Base-by-base conservation (phyloP, 1,140 invertebrate species). In the Cotesia glomerata region DNA sequence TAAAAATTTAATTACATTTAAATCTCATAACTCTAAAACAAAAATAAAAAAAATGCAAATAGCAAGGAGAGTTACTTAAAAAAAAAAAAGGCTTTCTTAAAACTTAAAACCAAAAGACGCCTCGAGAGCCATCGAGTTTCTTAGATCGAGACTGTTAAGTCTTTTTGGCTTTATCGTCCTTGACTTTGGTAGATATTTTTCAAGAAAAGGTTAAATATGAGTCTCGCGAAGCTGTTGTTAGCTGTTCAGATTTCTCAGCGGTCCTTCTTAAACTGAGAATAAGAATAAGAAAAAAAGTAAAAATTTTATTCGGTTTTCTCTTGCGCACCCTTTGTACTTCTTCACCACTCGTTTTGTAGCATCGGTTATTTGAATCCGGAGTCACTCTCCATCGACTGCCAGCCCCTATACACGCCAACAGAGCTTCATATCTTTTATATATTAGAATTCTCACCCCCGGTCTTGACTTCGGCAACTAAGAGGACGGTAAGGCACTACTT, bases 161-260 rank as follows among this genome's bases (percentile, higher is more conserved):
- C 39, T 45, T 45, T 0, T 45, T 45, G 39, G 7, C 39, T 45
- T 45, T 45, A 45, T 45, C 39, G 39, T 45, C 11, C 39, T 45
- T 45, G 77, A 77, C 71, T 78, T 82, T 78, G 78, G 78, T 84
- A 85, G 83, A 84, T 80, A 83, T 76, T 35, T 80, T 80, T 82
- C 81, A 83, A 85, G 84, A 82, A 85, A 86, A 85, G 84, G 84
- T 86, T 85, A 85, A 86, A 85, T 85, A 86, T 85, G 84, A 83
- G 79, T 80, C 77, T 72, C 73, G 78, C 68, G 18, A 59, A 76
- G 74, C 77, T 77, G 78, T 84, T 86, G 85, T 86, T 86, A 80
- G 84, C 85, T 83, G 84, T 86, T 85, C 80, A 85, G 85, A 86
- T 86, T 85, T 84, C 81, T 81, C 79, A 76, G 80, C 73, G 32